Base-by-base conservation (phyloP, 2,797 vertebrate species). In the Toxotes lorentzi region DNA sequence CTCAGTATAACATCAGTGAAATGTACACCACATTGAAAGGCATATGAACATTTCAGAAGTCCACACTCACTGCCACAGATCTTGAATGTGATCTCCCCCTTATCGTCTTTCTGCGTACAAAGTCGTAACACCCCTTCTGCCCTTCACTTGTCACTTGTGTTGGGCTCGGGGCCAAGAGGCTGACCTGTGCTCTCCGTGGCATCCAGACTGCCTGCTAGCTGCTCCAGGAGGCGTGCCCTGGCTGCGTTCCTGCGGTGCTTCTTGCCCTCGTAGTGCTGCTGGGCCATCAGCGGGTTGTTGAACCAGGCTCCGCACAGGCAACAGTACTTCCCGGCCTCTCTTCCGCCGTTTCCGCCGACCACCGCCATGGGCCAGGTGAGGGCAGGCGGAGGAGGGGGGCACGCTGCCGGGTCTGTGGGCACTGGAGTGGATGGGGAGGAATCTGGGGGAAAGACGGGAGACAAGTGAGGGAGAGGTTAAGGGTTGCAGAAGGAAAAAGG, bases 251-350 rank as follows among this genome's bases (percentile, higher is more conserved):
- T 94, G 82, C 95, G 95, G 90, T 97, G 96, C 61, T 96, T 97
- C 84, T 97, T 97, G 66, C 96, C 96, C 84, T 96, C 95, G 47
- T 97, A 97, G 85, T 97, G 96, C 82, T 97, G 96, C 84, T 96
- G 95, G 70, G 96, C 96, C 96, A 97, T 97, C 85, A 96, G 86
- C 0, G 96, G 96, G 89, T 96, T 97, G 92, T 97, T 97, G 89
- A 97, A 97, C 96, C 96, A 96, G 83, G 96, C 96, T 40, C 95
- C 92, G 13, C 96, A 97, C 47, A 96, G 87, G 78, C 95, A 96
- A 82, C 96, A 97, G 86, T 95, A 96, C 85, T 96, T 96, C 30
- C 95, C 94, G 0, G 95, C 95, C 83, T 96, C 95, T 34, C 92
- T 91, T 3, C 94, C 93, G 13, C 93, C 81, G 35, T 93, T 93